Evolutionary conservation across 92 coral and sea anemone species (phyloP).

Genomic region (Paramuricea clavata): DNA sequence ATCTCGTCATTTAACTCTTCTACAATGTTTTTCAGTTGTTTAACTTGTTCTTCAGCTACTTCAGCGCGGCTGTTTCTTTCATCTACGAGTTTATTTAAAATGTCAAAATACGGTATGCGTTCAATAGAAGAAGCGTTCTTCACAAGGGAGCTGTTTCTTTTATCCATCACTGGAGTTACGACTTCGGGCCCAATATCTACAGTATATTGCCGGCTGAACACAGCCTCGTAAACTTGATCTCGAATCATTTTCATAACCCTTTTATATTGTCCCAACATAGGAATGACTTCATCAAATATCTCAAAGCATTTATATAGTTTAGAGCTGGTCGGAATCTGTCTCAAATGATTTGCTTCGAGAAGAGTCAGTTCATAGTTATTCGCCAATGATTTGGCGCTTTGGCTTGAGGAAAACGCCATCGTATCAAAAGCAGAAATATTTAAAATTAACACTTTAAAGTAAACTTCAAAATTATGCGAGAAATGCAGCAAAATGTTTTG

Average conservation of each 20-base stretch:
- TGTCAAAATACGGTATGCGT: constrained; percentile 86
- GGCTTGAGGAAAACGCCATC: constrained; percentile 4
- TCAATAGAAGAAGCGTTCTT: constrained; percentile 80
- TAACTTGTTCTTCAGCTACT: constrained; percentile 66
- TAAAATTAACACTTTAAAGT: not conserved
- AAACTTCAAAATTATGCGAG: not conserved
- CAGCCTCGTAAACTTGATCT: constrained; percentile 89
- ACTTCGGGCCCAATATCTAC: constrained; percentile 37
- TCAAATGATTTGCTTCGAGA: constrained; percentile 76
- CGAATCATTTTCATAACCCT: constrained; percentile 87
- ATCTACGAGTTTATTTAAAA: constrained; percentile 81
- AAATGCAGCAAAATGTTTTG: not conserved
- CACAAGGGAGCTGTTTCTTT: not conserved
- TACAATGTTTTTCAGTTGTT: constrained; percentile 63
- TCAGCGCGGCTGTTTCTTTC: constrained; percentile 89
- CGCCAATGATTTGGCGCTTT: constrained; percentile 80
- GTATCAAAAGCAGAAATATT: not conserved
- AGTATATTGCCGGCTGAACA: constrained; percentile 92
- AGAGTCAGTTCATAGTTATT: constrained; percentile 92
- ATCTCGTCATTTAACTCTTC: constrained; percentile 60
- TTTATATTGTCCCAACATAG: constrained; percentile 85
- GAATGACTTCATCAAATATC: constrained; percentile 89
- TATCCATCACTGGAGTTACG: not conserved
- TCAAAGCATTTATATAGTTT: constrained; percentile 86
- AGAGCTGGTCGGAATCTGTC: constrained; percentile 78